phyloP scores from a whole-genome alignment of 2,888 invertebrate species.

The Zaprionus obscuricornis region DNA sequence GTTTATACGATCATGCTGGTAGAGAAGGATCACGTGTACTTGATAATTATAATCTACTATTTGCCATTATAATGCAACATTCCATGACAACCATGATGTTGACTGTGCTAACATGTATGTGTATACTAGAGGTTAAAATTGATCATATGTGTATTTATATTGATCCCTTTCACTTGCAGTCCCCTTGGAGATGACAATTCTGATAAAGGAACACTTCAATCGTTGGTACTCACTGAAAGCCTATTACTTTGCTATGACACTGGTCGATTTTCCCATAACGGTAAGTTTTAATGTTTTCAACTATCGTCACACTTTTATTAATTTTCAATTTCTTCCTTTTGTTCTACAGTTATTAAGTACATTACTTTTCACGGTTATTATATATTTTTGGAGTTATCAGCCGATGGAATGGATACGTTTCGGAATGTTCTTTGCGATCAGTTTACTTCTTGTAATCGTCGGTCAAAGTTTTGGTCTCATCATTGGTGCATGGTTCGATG shows the following conservation, averaged over 20 bases:
- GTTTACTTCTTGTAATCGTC: conserved; percentile 92
- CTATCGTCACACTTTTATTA: not conserved
- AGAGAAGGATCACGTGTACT: conserved; percentile 90
- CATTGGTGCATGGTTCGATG: conserved; percentile 94
- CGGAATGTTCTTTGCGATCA: conserved; percentile 92
- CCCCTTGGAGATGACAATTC: conserved; percentile 91
- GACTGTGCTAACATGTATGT: conserved; percentile 92
- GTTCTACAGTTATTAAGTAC: conserved; percentile 87
- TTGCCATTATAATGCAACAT: conserved; percentile 96
- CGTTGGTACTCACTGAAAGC: conserved; percentile 94
- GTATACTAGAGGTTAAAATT: no score
- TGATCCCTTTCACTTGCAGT: conserved; percentile 60
- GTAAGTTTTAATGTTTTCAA: conserved; percentile 85
- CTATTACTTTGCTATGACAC: conserved; percentile 90
- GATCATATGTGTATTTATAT: not conserved
- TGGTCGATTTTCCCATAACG: conserved; percentile 91
- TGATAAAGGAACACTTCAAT: conserved; percentile 94
- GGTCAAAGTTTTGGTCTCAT: conserved; percentile 96
- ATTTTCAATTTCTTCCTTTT: not conserved
- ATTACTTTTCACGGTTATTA: conserved; percentile 88
- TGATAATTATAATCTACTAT: conserved; percentile 94
- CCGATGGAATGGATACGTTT: conserved; percentile 92
- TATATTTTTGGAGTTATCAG: conserved; percentile 95
- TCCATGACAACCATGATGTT: conserved; percentile 97
- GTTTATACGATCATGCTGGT: conserved; percentile 89